Evolutionary conservation across 2,888 invertebrate species (phyloP).

Genomic region (Acleris laterana): DNA sequence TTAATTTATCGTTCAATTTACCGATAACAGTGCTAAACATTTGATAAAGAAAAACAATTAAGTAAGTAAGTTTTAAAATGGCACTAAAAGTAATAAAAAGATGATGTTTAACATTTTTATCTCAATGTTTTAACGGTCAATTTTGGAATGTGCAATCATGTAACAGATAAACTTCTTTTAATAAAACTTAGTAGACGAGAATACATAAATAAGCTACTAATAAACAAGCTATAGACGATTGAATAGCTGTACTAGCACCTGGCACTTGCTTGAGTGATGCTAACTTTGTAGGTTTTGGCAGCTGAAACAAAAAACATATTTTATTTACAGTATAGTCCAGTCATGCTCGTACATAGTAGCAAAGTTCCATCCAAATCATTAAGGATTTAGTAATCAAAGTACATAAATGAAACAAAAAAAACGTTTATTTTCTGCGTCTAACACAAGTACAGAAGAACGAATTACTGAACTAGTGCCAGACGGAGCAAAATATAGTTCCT

Average conservation of each 20-base stretch:
- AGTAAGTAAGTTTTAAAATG: no score
- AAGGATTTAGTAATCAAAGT: no score
- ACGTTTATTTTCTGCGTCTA: no score
- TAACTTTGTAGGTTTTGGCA: conserved; percentile 9
- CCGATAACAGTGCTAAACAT: not conserved
- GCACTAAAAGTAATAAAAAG: no score
- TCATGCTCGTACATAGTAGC: no score
- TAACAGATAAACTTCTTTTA: not conserved
- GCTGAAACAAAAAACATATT: conserved; percentile 6
- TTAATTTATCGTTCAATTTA: no score
- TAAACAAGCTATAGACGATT: conserved; percentile 12
- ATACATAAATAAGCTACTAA: conserved; percentile 6
- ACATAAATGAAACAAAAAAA: no score
- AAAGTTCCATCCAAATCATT: no score
- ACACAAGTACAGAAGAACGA: no score
- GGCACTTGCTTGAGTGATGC: not conserved
- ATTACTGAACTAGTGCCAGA: no score
- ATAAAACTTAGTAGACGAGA: conserved; percentile 7
- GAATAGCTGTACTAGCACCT: conserved; percentile 3
- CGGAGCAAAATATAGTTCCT: no score
- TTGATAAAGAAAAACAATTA: not conserved
- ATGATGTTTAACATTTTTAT: no score
- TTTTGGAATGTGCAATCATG: conserved; percentile 17
- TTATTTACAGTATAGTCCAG: not conserved
- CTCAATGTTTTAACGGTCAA: not conserved